Evolutionary conservation across 2,113 vertebrate genomes (phyloP), one percentile per base, ranked within the genome.

Genomic region (Myotis davidii): DNA sequence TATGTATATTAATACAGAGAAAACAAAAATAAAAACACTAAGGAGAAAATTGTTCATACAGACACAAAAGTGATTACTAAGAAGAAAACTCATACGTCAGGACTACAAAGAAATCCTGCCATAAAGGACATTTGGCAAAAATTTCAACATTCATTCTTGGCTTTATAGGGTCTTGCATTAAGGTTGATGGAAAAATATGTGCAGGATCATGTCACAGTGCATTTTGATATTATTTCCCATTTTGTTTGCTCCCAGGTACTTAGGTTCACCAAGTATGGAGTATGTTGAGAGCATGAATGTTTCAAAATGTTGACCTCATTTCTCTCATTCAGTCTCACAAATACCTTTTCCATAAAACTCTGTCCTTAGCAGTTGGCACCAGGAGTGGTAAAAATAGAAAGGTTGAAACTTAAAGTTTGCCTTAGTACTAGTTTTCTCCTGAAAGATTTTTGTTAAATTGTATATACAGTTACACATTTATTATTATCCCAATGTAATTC

Each of bases 401-500:
- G 13, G 6, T 42, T 69, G n/a, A 94, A 17, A 81, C 25, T 72
- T 9, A 94, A 96, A 89, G 45, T 91, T 95, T 52, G 79, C 93
- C 45, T 76, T 76, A 78, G 9, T 96, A 12, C 23, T 83, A 6
- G 8, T 59, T 94, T 91, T 86, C 20, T 79, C 29, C 73, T 83
- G 29, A 85, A 93, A 97, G 20, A 2, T 52, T 88, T 56, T 6
- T 93, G 48, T 72, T 64, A 87, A 85, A 91, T 45, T 76, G 9
- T 85, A 12, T 52, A 45, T 70, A 34, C 1, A 50, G 13, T 74
- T 42, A 85, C 34, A 50, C 39, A 92, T 89, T 86, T 84, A 86
- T 81, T 72, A 90, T 95, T 96, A 86, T 74, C 20, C 16, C 7
- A 87, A 82, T 82, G 64, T 79, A 69, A 69, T 94, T 61, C 90